Evolutionary conservation across 2,113 vertebrate species (phyloP).

Genomic region (Salminus brasiliensis): DNA sequence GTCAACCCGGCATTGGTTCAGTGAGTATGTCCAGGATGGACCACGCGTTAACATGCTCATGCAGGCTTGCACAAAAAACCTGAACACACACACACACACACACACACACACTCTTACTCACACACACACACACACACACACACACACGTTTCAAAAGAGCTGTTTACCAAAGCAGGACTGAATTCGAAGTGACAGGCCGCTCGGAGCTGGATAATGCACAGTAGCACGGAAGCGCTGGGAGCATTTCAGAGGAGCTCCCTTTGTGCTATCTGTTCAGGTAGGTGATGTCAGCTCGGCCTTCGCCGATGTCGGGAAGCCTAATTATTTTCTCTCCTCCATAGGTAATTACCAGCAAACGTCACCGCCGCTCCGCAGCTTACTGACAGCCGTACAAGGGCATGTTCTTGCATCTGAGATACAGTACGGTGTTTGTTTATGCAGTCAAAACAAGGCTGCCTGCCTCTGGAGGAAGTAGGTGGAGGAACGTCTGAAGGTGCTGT

Average conservation of each 20-base stretch:
- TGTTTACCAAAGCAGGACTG: conserved; percentile 59
- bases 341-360: neutral
- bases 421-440: neutral
- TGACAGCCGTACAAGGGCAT: neutral
- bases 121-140: neutral
- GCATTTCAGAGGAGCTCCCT: conserved; percentile 42
- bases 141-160: conserved; percentile 41
- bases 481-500: neutral
- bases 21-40: neutral
- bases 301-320: neutral
- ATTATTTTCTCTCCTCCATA: neutral
- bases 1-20: conserved; percentile 5
- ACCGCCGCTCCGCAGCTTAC: neutral
- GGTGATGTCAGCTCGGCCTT: neutral
- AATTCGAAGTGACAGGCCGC: conserved; percentile 57
- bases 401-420: neutral
- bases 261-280: neutral
- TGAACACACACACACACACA: conserved; percentile 8
- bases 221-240: conserved; percentile 60
- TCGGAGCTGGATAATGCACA: conserved; percentile 53
- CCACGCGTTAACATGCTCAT: neutral
- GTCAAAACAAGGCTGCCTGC: neutral
- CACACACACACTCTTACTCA: too few species aligned
- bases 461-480: neutral
- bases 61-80: neutral